Evolutionary conservation across 2,797 vertebrate species (phyloP).

Genomic region (Pseudomugil tenellus): DNA sequence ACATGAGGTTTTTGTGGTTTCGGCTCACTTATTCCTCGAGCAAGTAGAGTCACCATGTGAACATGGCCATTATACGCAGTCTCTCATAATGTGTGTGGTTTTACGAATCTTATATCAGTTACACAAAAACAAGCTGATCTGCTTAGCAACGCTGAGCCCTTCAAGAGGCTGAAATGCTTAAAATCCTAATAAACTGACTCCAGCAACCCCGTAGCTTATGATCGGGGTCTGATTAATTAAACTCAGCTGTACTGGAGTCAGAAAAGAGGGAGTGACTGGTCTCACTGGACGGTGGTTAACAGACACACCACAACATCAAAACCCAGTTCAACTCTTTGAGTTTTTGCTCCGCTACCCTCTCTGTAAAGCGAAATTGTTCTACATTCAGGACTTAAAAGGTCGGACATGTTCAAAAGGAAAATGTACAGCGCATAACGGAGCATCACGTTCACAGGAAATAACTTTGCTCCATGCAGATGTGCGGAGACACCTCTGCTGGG

Average conservation of each 20-base stretch:
- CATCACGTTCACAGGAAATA: conserved; percentile 39
- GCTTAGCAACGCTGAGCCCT: conserved; percentile 62
- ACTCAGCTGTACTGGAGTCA: conserved; percentile 47
- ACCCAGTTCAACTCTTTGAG: conserved; percentile 10
- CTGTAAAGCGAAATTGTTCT: not conserved
- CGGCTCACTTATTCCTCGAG: conserved; percentile 36
- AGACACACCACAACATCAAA: conserved; percentile 12
- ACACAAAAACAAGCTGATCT: conserved; percentile 64
- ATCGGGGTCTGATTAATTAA: conserved; percentile 50
- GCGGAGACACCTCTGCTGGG: conserved; percentile 52
- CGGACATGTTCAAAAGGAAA: conserved; percentile 5
- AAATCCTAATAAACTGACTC: conserved; percentile 54
- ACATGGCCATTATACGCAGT: conserved; percentile 28
- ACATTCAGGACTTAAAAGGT: not conserved
- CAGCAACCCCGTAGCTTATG: conserved; percentile 30
- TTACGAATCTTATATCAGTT: conserved; percentile 52
- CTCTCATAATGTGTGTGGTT: conserved; percentile 14
- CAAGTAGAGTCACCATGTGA: conserved; percentile 36
- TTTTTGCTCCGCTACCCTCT: conserved; percentile 4
- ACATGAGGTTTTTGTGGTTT: conserved; percentile 55
- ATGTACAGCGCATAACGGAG: conserved; percentile 34
- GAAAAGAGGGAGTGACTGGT: conserved; percentile 29
- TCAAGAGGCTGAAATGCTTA: conserved; percentile 55
- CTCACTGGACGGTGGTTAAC: conserved; percentile 35
- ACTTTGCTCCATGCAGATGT: conserved; percentile 35